A percentile compares a stretch with the other conserved stretches of the same genome.
phyloP scores from a whole-genome alignment of 2,113 vertebrate species.

The Muntiacus muntjak region DNA sequence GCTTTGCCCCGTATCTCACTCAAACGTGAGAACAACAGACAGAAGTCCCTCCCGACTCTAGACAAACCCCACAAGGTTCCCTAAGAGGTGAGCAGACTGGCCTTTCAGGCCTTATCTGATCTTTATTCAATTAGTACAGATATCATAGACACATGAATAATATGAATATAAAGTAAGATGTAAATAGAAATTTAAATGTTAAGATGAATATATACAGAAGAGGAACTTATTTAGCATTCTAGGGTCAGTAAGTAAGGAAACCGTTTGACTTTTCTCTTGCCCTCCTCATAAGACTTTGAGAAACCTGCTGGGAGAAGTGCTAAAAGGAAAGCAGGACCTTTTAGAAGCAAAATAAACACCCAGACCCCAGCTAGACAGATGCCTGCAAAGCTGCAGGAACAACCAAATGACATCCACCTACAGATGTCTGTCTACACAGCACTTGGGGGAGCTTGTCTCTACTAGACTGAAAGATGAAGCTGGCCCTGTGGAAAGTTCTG shows the following conservation, averaged over 20 bases:
- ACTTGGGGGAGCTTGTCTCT: not conserved
- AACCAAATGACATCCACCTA: not conserved
- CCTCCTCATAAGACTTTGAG: not conserved
- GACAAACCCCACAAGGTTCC: not conserved
- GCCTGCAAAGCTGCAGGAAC: not conserved
- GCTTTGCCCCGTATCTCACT: not conserved
- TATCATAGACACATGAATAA: not conserved
- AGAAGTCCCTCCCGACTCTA: not conserved
- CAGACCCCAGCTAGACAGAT: not conserved
- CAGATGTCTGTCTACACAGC: no score
- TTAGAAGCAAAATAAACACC: not conserved
- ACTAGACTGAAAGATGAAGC: not conserved
- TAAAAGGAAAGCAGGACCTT: not conserved
- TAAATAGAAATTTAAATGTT: not conserved
- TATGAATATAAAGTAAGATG: not conserved
- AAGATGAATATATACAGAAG: not conserved
- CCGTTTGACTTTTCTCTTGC: not conserved
- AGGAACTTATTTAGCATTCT: not conserved
- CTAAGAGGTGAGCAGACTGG: not conserved
- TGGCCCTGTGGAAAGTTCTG: not conserved
- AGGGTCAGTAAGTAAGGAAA: not conserved
- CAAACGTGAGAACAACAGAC: not conserved
- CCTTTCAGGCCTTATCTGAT: not conserved
- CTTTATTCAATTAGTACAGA: not conserved
- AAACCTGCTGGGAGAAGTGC: accelerated